Evolutionary conservation across 2,113 vertebrate genomes (phyloP), one percentile per base, ranked within the genome.

Genomic region (Oncorhynchus tshawytscha): DNA sequence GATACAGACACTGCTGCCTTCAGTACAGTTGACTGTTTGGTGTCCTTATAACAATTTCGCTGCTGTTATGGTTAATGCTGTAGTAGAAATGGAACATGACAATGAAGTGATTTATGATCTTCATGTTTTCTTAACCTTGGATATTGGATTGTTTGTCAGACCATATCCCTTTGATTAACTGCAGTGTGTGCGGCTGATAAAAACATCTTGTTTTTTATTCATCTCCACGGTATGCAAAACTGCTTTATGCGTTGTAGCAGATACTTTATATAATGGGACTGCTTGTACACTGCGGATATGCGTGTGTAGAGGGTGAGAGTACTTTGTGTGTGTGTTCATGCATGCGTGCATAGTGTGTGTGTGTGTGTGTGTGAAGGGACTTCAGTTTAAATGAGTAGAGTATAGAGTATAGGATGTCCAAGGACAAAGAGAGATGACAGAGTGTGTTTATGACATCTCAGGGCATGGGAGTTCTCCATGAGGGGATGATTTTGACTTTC

Each of bases 61-160:
- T 68, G 29, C 67, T 68, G 91, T 76, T 93, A 70, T 94, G 92
- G 91, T 95, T 96, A 95, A 94, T 95, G 88, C 93, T 83, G 80
- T 93, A 92, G 91, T 96, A 94, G 95, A 96, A 96, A 95, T 95
- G 94, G 94, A 95, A 95, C 92, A 94, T 94, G 94, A 95, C 94
- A 95, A 81, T 89, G 91, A 86, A 92, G 91, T 95, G 93, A 95
- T 95, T 96, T 95, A 94, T 95, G 93, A 94, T 94, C 94, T 93
- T 93, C 92, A 80, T 94, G 91, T 96, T 95, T 96, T 95, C 79
- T 95, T 96, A 95, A 96, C 95, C 94, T 95, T 96, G 95, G 94
- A 92, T 95, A 96, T 95, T 87, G 88, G 90, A 94, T 95, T 95
- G 94, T 95, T 95, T 96, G 93, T 95, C 95, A 95, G 95, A 94